A percentile compares a stretch with the other conserved stretches of the same genome.
These are phyloP conservation scores for Sycophaga agraensis DNA, from an alignment of 1,140 invertebrate genomes.

Conservation along the genomic window DNA sequence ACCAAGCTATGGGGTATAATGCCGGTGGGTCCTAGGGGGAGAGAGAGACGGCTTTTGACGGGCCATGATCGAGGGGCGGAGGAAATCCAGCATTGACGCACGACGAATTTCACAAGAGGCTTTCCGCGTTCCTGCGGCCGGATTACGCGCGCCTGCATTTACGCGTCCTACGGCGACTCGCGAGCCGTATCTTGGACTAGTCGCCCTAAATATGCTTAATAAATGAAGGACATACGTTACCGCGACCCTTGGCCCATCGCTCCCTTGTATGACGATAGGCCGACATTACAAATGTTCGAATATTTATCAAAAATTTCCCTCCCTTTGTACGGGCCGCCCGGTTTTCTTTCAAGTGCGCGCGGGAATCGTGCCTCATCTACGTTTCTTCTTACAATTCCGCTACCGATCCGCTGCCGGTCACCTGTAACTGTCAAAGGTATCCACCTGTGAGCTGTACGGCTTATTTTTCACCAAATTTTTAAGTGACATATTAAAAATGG, in stretches of 20 bases:
- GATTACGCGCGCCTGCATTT: background rate
- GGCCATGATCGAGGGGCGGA: background rate
- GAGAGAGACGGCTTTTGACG: slow-evolving; percentile 11
- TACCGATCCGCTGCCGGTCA: too few species aligned
- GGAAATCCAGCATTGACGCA: slow-evolving; percentile 15
- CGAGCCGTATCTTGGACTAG: slow-evolving; percentile 4
- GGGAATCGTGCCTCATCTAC: too few species aligned
- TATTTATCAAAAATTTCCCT: slow-evolving; percentile 6
- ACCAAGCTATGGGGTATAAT: background rate
- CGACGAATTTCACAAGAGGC: slow-evolving; percentile 25
- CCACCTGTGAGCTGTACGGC: too few species aligned
- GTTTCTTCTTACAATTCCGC: too few species aligned
- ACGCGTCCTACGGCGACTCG: too few species aligned
- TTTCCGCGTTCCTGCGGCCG: slow-evolving; percentile 7
- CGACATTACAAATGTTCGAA: background rate
- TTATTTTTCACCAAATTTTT: too few species aligned
- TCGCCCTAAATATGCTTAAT: slow-evolving; percentile 22
- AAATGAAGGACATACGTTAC: slow-evolving; percentile 23
- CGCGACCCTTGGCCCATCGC: background rate
- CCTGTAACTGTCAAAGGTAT: too few species aligned
- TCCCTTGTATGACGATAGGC: background rate
- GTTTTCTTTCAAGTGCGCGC: too few species aligned
- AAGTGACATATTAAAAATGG: too few species aligned
- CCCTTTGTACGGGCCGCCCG: too few species aligned
- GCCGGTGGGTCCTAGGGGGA: slow-evolving; percentile 1